Percentiles rank a stretch among this genome's conserved stretches.
These are phyloP conservation scores for Atherinomorus stipes DNA, from an alignment of 2,113 vertebrate genomes.

Conservation along the genomic window DNA sequence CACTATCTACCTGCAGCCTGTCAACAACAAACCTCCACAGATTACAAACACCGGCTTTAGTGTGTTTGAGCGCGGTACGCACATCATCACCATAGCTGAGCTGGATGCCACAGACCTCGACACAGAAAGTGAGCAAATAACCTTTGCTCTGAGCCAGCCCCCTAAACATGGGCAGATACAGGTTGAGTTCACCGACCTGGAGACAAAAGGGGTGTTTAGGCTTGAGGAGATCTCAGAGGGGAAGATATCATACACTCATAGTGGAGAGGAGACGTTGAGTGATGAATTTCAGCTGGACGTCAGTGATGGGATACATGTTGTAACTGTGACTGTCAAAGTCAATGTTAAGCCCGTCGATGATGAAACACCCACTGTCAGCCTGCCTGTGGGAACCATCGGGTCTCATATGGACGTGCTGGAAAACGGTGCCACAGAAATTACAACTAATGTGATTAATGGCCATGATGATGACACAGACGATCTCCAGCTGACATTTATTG, in stretches of 20 bases:
- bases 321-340: conserved; percentile 90
- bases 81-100: conserved; percentile 85
- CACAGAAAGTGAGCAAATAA: conserved; percentile 85
- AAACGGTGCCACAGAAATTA: conserved; percentile 91
- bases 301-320: conserved; percentile 90
- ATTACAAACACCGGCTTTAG: conserved; percentile 93
- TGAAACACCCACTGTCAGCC: conserved; percentile 82
- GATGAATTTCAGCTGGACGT: conserved; percentile 91
- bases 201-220: conserved; percentile 84
- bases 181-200: conserved; percentile 80
- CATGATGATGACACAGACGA: conserved; percentile 88
- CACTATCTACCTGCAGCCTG: conserved; percentile 89
- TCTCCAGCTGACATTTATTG: conserved; percentile 90
- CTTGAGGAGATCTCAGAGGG: conserved; percentile 88
- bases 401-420: conserved; percentile 93
- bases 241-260: conserved; percentile 87
- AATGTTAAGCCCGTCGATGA: conserved; percentile 86
- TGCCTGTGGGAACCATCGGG: conserved; percentile 88
- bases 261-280: conserved; percentile 83
- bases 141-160: conserved; percentile 87
- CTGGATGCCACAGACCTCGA: conserved; percentile 88
- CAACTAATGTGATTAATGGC: conserved; percentile 88
- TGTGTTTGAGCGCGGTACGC: conserved; percentile 85
- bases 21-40: conserved; percentile 94
- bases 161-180: conserved; percentile 88